These are phyloP conservation scores for Pardalotus punctatus DNA, from an alignment of 2,113 vertebrate genomes.

Conservation along the genomic window DNA sequence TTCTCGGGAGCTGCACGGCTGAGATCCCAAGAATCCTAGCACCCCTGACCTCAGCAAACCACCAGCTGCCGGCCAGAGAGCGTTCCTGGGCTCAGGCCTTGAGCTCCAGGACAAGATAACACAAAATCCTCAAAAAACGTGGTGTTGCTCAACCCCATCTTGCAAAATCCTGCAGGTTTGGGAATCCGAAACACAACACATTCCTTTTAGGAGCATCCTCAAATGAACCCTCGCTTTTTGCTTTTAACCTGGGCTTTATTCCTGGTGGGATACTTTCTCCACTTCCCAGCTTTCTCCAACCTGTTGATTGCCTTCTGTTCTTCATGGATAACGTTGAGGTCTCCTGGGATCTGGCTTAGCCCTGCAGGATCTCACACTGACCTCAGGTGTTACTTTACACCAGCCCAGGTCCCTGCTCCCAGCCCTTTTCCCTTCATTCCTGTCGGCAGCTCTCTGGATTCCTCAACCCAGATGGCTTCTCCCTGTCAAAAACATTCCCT, in stretches of 20 bases:
- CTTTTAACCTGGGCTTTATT: background rate
- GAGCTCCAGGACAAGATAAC: background rate
- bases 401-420: background rate
- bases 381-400: background rate
- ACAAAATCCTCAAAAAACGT: background rate
- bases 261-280: background rate
- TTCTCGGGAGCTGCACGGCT: background rate
- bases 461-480: constrained; percentile 49
- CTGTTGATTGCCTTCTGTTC: background rate
- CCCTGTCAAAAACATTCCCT: constrained; percentile 42
- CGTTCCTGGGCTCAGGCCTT: background rate
- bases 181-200: background rate
- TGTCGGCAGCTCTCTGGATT: constrained; percentile 6
- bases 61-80: background rate
- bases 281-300: background rate
- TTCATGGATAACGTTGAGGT: background rate
- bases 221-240: background rate
- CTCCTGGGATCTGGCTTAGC: constrained; percentile 1
- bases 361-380: background rate
- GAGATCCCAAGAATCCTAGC: background rate
- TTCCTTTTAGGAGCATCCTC: background rate
- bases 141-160: background rate
- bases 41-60: background rate
- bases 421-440: background rate
- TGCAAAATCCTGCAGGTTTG: background rate